A percentile compares a stretch with the other conserved stretches of the same genome.
phyloP scores from a whole-genome alignment of 1,140 invertebrate genomes.

The Eriocheir sinensis region DNA sequence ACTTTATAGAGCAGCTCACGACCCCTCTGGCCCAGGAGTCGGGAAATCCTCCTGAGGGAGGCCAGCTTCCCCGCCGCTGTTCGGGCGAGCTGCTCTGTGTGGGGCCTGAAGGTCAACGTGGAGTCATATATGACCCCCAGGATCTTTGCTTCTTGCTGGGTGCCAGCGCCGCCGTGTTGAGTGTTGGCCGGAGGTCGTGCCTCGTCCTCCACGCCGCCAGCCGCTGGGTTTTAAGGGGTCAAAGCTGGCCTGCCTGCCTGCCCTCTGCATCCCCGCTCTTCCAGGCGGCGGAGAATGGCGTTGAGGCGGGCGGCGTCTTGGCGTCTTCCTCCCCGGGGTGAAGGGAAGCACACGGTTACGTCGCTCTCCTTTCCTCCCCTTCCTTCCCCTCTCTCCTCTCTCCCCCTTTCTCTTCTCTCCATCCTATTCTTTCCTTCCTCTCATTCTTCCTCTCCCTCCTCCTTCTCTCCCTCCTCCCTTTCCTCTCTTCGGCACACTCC shows the following conservation, averaged over 20 bases:
- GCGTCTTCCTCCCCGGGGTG: too few species aligned
- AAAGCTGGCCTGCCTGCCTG: neutral
- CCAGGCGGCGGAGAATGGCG: neutral
- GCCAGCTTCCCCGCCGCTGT: too few species aligned
- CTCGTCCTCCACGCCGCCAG: neutral
- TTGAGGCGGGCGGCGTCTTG: neutral
- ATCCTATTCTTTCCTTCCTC: neutral
- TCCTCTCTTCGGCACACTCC: neutral
- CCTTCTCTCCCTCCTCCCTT: conserved; percentile 13
- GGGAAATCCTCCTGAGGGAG: too few species aligned
- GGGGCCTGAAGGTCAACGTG: too few species aligned
- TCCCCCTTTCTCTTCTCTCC: neutral
- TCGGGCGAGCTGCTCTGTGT: too few species aligned
- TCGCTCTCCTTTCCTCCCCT: neutral
- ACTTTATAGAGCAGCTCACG: too few species aligned
- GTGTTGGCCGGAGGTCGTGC: too few species aligned
- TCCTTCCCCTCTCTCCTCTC: neutral
- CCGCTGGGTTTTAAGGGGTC: neutral
- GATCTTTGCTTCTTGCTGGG: neutral
- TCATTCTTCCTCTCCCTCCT: neutral
- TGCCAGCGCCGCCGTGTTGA: neutral
- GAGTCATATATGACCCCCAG: too few species aligned
- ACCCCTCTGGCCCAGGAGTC: too few species aligned
- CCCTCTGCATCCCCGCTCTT: neutral
- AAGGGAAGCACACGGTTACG: neutral